These are phyloP conservation scores for Anguilla pacifica DNA, from an alignment of 2,797 vertebrate genomes.

Conservation along the genomic window DNA sequence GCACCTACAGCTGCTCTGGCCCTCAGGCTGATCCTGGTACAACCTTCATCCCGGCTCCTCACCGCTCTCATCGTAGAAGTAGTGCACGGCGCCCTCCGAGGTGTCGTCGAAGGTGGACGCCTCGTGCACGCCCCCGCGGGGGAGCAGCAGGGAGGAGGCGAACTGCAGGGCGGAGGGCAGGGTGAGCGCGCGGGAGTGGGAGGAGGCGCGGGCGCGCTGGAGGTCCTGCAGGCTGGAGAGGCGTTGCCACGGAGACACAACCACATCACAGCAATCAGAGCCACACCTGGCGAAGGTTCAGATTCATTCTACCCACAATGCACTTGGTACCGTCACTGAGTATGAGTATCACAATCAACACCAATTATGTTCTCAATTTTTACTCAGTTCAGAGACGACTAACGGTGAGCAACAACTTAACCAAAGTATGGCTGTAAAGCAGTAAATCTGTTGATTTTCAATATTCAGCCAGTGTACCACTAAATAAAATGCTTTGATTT, in stretches of 20 bases:
- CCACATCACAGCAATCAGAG: not conserved
- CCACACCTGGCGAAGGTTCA: not conserved
- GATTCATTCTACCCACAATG: conserved; percentile 2
- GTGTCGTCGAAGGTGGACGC: conserved; percentile 91
- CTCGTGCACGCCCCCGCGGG: conserved; percentile 84
- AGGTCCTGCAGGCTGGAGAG: conserved; percentile 83
- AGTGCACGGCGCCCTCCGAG: conserved; percentile 88
- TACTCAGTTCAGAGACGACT: too few relatives aligned
- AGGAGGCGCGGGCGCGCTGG: conserved; percentile 81
- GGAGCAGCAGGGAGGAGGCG: conserved; percentile 83
- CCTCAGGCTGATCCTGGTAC: not conserved
- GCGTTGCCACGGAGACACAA: not conserved
- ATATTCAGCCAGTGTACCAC: too few relatives aligned
- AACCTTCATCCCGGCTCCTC: conserved; percentile 53
- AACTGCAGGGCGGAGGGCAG: conserved; percentile 89
- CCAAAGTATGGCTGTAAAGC: too few relatives aligned
- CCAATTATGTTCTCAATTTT: too few relatives aligned
- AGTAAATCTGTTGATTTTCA: too few relatives aligned
- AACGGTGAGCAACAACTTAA: too few relatives aligned
- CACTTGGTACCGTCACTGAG: not conserved
- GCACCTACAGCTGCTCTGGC: not conserved
- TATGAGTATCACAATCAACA: not conserved
- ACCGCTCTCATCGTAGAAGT: conserved; percentile 91
- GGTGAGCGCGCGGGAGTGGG: conserved; percentile 82
- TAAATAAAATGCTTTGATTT: too few relatives aligned